A percentile compares a stretch with the other conserved stretches of the same genome.
phyloP scores from a whole-genome alignment of 2,113 vertebrate genomes.

The Salminus brasiliensis region DNA sequence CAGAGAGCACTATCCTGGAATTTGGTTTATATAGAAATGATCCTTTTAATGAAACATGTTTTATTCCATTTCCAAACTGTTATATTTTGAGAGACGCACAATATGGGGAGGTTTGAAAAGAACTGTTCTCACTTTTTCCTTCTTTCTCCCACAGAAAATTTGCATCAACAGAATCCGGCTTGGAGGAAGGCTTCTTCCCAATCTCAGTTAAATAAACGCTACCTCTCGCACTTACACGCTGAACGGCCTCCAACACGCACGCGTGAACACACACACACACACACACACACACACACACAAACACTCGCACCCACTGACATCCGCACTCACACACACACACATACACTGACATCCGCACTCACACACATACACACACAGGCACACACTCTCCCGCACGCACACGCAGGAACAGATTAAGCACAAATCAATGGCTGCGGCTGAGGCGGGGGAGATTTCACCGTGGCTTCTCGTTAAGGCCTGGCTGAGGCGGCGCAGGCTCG shows the following conservation, averaged over 20 bases:
- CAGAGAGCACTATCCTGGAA: no score
- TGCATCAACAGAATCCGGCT: constrained; percentile 38
- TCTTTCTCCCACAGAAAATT: neutral
- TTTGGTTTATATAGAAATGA: neutral
- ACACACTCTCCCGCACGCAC: constrained; percentile 57
- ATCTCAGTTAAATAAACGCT: constrained; percentile 51
- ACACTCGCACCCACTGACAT: constrained; percentile 36
- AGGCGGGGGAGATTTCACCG: constrained; percentile 83
- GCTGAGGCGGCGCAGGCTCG: constrained; percentile 79
- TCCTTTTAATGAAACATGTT: no score
- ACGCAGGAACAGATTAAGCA: constrained; percentile 81
- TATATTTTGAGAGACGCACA: neutral
- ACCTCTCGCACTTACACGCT: constrained; percentile 45
- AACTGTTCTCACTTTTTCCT: neutral
- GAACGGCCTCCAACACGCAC: constrained; percentile 48
- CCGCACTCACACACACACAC: constrained; percentile 35
- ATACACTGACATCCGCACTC: constrained; percentile 25
- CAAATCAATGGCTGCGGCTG: constrained; percentile 83
- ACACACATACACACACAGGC: constrained; percentile 44
- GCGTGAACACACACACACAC: constrained; percentile 35
- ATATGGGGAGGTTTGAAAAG: neutral
- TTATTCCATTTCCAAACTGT: neutral
- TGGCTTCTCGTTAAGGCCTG: constrained; percentile 83
- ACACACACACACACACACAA: constrained; percentile 38
- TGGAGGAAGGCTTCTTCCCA: constrained; percentile 30